Evolutionary conservation across 2,888 invertebrate genomes (phyloP).

Genomic region (Blastobasis lacticolella): DNA sequence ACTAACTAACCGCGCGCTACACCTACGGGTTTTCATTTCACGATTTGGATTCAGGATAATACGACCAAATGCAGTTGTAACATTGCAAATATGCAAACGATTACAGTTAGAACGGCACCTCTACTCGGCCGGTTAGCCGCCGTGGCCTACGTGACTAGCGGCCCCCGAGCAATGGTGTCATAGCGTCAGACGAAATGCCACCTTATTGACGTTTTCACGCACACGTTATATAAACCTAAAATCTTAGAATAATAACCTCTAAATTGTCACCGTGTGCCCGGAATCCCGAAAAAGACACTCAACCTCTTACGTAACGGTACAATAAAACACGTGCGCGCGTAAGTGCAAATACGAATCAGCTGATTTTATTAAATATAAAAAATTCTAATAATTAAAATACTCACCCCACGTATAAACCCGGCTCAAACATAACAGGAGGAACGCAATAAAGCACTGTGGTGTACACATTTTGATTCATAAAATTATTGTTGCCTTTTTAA

Average conservation of each 20-base stretch:
- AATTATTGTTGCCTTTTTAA: conserved; percentile 37
- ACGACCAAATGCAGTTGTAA: too few relatives aligned
- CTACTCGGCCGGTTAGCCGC: conserved; percentile 40
- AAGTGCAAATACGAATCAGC: conserved; percentile 41
- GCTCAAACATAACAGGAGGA: conserved; percentile 38
- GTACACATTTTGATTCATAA: conserved; percentile 65
- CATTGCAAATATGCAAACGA: too few relatives aligned
- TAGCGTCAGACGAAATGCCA: conserved; percentile 65
- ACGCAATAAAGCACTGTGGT: conserved; percentile 44
- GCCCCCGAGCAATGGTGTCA: conserved; percentile 64
- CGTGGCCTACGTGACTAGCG: conserved; percentile 72
- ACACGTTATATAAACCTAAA: conserved; percentile 18
- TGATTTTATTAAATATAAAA: conserved; percentile 31
- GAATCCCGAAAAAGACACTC: conserved; percentile 10
- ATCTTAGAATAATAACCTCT: conserved; percentile 5
- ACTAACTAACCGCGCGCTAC: too few relatives aligned
- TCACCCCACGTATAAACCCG: conserved; percentile 58
- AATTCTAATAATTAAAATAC: conserved; percentile 25
- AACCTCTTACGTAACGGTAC: conserved; percentile 47
- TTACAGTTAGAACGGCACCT: conserved; percentile 14
- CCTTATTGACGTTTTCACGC: conserved; percentile 46
- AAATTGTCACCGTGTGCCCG: not conserved
- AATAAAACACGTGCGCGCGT: conserved; percentile 54
- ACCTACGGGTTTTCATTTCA: too few relatives aligned
- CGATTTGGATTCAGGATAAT: too few relatives aligned